Percentiles rank a stretch among this genome's conserved stretches.
phyloP scores from a whole-genome alignment of 2,888 invertebrate genomes.

The Parnassius glacialis region DNA sequence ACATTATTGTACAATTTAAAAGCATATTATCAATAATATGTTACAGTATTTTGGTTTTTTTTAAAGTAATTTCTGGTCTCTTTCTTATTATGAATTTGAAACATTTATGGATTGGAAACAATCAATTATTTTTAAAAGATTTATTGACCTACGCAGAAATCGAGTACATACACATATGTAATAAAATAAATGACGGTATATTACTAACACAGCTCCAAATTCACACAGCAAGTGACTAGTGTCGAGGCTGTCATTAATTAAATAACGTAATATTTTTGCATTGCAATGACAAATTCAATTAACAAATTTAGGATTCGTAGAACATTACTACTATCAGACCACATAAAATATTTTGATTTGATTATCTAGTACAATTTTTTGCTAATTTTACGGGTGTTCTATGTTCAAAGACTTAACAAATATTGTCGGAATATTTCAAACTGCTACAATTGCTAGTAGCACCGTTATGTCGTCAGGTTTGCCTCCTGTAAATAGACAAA shows the following conservation, averaged over 20 bases:
- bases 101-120: too few species aligned
- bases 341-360: conserved; percentile 58
- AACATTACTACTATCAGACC: conserved; percentile 16
- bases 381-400: conserved; percentile 54
- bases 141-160: too few species aligned
- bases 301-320: conserved; percentile 7
- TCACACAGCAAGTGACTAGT: conserved; percentile 37
- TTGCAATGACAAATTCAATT: conserved; percentile 4
- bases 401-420: conserved; percentile 43
- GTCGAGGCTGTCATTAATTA: conserved; percentile 32
- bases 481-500: conserved; percentile 87
- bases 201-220: conserved; percentile 31
- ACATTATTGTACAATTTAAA: conserved; percentile 1
- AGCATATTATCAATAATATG: not conserved
- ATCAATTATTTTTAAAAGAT: too few species aligned
- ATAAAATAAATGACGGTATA: conserved; percentile 30
- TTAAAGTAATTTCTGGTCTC: too few species aligned
- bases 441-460: conserved; percentile 95
- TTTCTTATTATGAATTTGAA: too few species aligned
- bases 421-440: conserved; percentile 79
- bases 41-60: not conserved
- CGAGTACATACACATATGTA: not conserved
- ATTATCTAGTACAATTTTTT: conserved; percentile 54
- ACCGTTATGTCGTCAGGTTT: conserved; percentile 99
- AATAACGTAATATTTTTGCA: conserved; percentile 12